A percentile compares a stretch with the other conserved stretches of the same genome.
These are phyloP conservation scores for Xestia rhomboidea DNA, from an alignment of 2,888 invertebrate genomes.

Conservation along the genomic window DNA sequence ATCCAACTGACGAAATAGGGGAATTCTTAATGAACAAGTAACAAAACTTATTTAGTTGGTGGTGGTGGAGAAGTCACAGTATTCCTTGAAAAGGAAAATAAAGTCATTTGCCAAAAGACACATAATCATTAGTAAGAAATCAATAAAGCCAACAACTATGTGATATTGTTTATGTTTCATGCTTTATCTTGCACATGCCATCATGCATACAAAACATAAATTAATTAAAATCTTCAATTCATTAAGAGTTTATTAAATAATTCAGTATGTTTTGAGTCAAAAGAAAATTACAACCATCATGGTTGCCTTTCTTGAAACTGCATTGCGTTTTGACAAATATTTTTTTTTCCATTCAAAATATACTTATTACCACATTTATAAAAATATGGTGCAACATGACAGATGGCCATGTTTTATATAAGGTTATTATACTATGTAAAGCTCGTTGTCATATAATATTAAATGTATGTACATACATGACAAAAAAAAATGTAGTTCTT, in stretches of 20 bases:
- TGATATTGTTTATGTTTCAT: background rate
- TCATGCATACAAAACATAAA: background rate
- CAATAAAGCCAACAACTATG: background rate
- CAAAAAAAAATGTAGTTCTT: background rate
- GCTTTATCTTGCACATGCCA: background rate
- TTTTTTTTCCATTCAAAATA: background rate
- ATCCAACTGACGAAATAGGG: background rate
- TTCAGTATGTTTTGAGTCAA: background rate
- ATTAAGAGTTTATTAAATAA: background rate
- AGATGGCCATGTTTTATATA: background rate
- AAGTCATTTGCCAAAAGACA: background rate
- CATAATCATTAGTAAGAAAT: background rate
- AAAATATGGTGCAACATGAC: constrained; percentile 11
- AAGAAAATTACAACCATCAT: background rate
- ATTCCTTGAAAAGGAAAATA: background rate
- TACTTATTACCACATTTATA: constrained; percentile 12
- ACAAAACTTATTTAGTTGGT: background rate
- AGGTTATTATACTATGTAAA: too few relatives aligned
- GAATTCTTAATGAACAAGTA: background rate
- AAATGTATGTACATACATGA: background rate
- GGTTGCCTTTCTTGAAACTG: background rate
- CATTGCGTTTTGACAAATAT: background rate
- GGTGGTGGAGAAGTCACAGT: background rate
- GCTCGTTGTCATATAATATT: constrained; percentile 2
- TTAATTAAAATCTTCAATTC: background rate